phyloP scores from a whole-genome alignment of 2,797 vertebrate species.

The Anabacerthia variegaticeps region DNA sequence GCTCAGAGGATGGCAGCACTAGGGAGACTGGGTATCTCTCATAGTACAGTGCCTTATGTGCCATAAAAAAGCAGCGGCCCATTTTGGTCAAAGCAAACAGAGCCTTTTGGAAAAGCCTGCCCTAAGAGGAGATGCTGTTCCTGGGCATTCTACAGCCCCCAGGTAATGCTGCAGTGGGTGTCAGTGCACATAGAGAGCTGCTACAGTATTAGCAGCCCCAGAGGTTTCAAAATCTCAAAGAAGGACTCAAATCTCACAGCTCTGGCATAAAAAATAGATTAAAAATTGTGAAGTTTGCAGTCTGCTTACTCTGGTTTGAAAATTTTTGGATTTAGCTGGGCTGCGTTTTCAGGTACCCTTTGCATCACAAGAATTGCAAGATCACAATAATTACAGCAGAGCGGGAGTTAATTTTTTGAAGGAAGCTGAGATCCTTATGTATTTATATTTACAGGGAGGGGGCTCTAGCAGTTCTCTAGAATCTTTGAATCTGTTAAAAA shows the following conservation, averaged over 20 bases:
- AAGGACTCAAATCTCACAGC: neutral
- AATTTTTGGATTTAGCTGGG: neutral
- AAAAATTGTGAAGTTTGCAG: neutral
- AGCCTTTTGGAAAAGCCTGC: neutral
- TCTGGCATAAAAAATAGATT: neutral
- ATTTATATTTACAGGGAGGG: neutral
- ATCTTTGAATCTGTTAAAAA: neutral
- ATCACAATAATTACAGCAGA: neutral
- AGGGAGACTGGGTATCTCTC: neutral
- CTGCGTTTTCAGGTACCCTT: neutral
- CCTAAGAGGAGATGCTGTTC: neutral
- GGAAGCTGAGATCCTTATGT: neutral
- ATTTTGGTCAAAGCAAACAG: neutral
- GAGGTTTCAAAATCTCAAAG: neutral
- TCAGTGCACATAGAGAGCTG: neutral
- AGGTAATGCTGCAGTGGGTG: neutral
- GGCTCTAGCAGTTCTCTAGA: neutral
- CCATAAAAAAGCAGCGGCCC: neutral
- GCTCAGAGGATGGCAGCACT: neutral
- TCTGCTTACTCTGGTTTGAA: neutral
- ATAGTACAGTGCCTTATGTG: accelerated
- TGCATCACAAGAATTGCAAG: neutral
- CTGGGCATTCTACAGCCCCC: neutral
- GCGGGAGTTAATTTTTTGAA: neutral
- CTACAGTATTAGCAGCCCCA: neutral